Conservation (phyloP, 2,797 vertebrate genomes). For the Anguilla pacifica region DNA sequence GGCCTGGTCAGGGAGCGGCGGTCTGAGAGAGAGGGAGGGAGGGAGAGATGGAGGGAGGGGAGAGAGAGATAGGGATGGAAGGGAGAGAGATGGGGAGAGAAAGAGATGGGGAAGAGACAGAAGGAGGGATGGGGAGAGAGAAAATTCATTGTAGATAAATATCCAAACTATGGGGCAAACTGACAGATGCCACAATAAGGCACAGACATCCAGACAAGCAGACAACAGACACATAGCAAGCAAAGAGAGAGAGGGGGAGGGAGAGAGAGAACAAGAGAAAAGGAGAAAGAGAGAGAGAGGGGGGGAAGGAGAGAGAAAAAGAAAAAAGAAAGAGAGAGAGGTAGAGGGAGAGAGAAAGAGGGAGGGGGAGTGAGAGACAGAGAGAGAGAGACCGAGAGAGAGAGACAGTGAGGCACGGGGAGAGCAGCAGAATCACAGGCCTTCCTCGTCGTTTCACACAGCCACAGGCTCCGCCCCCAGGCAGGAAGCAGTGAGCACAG, state of each 20-base stretch:
- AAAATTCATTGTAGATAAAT: neutral
- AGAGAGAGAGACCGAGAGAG: neutral
- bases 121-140: neutral
- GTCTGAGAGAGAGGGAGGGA: slow-evolving; percentile 53
- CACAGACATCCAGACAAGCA: neutral
- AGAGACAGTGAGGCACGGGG: neutral
- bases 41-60: slow-evolving; percentile 8
- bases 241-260: neutral
- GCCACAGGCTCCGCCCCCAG: neutral
- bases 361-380: neutral
- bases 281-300: neutral
- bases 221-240: neutral
- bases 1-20: slow-evolving; percentile 75
- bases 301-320: too few relatives aligned
- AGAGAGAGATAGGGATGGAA: too few relatives aligned
- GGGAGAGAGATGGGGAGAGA: too few relatives aligned
- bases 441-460: neutral
- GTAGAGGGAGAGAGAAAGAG: neutral
- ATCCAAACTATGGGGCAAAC: neutral
- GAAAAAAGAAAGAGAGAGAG: neutral
- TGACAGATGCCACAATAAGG: slow-evolving; percentile 5
- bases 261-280: neutral
- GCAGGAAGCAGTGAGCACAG: neutral
- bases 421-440: neutral
- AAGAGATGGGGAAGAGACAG: too few relatives aligned